Percentiles rank a stretch among this genome's conserved stretches.
These are phyloP conservation scores for Zosterops borbonicus DNA, from an alignment of 2,113 vertebrate genomes.

Conservation along the genomic window DNA sequence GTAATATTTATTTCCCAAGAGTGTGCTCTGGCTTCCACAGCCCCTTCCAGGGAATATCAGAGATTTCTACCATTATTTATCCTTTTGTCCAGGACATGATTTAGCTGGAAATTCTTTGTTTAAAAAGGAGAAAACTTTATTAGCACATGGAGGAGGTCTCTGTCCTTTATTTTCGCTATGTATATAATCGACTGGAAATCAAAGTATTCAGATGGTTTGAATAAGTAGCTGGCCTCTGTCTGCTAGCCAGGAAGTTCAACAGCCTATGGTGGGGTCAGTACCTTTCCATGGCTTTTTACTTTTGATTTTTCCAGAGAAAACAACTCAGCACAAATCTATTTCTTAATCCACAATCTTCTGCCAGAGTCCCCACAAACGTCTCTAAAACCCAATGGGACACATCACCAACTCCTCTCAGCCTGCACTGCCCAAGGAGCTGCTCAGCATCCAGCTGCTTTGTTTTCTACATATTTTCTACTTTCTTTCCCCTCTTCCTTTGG, in stretches of 20 bases:
- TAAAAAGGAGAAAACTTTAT: neutral
- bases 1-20: neutral
- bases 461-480: neutral
- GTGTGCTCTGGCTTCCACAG: neutral
- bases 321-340: neutral
- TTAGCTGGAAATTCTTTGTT: neutral
- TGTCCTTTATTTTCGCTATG: neutral
- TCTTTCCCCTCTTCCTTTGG: neutral
- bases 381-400: accelerated
- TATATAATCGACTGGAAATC: neutral
- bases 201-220: neutral
- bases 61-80: neutral
- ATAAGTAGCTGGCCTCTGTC: neutral
- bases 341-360: neutral
- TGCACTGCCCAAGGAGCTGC: neutral
- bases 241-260: neutral
- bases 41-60: neutral
- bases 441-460: neutral
- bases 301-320: neutral
- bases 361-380: neutral
- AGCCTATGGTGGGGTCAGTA: neutral
- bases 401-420: accelerated
- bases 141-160: accelerated
- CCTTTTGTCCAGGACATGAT: neutral
- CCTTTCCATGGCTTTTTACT: neutral